phyloP scores from a whole-genome alignment of 35 echinoderm and acorn worm genomes.

The Ptychodera flava region DNA sequence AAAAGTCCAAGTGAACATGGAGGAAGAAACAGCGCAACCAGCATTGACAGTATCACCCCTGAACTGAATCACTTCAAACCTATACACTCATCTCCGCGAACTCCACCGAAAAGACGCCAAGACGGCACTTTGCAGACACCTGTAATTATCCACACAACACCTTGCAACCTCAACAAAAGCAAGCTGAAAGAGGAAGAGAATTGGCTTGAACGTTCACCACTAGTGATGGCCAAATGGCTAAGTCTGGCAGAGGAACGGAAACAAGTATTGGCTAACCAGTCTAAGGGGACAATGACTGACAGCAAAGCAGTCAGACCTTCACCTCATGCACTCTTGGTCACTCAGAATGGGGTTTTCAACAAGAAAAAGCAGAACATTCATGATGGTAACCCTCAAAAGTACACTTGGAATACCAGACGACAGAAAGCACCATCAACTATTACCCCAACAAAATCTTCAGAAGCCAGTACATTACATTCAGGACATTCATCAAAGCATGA shows the following conservation, averaged over 20 bases:
- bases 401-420: no score
- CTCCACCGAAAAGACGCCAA: slow-evolving; percentile 57
- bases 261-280: neutral
- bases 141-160: slow-evolving; percentile 66
- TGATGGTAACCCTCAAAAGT: no score
- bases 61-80: slow-evolving; percentile 94
- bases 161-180: slow-evolving; percentile 62
- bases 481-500: neutral
- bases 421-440: neutral
- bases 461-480: no score
- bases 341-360: no score
- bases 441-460: neutral
- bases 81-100: slow-evolving; percentile 72
- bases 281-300: neutral
- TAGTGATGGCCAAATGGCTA: slow-evolving; percentile 15
- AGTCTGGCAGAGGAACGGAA: slow-evolving; percentile 14
- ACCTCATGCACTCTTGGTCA: no score
- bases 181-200: slow-evolving; percentile 9
- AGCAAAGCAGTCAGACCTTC: neutral
- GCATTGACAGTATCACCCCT: slow-evolving; percentile 75
- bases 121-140: slow-evolving; percentile 70
- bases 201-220: slow-evolving; percentile 4
- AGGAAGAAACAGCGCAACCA: slow-evolving; percentile 59
- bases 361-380: no score
- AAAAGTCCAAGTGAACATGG: neutral